Conservation (phyloP, 2,113 vertebrate genomes). For the Parus major region DNA sequence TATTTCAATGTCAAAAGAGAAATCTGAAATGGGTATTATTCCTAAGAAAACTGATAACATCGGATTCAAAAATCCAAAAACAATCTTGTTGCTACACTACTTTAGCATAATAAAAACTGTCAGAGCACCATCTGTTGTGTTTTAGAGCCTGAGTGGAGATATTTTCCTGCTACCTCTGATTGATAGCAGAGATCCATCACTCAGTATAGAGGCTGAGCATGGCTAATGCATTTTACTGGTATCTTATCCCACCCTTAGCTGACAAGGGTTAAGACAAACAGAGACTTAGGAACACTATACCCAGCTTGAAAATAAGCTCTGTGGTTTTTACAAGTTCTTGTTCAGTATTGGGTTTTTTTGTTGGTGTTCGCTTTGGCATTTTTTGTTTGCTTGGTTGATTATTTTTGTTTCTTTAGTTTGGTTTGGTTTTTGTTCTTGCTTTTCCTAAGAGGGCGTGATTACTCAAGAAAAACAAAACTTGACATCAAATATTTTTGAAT, state of each 20-base stretch:
- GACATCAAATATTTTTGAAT: not conserved
- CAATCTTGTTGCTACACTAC: not conserved
- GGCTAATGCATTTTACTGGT: not conserved
- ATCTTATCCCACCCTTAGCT: not conserved
- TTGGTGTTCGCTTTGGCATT: not conserved
- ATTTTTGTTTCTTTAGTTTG: not conserved
- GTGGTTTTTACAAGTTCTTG: not conserved
- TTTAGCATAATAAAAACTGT: not conserved
- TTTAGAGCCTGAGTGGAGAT: not conserved
- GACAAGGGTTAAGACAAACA: not conserved
- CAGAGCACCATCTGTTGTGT: not conserved
- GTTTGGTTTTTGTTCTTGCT: not conserved
- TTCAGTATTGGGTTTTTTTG: not conserved
- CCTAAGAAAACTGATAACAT: not conserved
- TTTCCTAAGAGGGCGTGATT: not conserved
- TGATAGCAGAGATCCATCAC: not conserved
- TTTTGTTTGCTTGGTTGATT: accelerated
- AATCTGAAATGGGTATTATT: not conserved
- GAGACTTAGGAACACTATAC: accelerated
- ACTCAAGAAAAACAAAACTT: not conserved
- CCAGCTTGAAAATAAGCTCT: not conserved
- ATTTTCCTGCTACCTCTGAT: not conserved
- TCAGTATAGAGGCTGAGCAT: not conserved
- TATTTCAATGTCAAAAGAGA: not conserved
- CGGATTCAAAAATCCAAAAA: not conserved